phyloP scores from a whole-genome alignment of 2,888 invertebrate species.

The Stenchaetothrips biformis region DNA sequence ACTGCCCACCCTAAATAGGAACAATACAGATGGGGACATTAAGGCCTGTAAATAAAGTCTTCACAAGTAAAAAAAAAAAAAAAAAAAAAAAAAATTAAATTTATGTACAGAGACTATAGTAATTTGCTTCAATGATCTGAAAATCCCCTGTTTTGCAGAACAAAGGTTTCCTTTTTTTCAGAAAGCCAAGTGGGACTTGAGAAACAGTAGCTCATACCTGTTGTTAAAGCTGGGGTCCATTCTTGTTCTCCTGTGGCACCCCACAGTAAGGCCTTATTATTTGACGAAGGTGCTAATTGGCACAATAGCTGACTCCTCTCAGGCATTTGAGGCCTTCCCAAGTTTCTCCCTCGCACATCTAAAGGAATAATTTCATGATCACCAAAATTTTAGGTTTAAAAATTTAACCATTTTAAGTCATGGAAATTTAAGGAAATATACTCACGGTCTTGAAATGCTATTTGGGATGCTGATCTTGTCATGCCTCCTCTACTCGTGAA shows the following conservation, averaged over 20 bases:
- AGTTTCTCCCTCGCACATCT: conserved; percentile 46
- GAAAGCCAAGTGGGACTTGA: no score
- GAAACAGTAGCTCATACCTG: conserved; percentile 67
- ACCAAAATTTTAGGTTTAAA: no score
- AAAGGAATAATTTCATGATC: neutral
- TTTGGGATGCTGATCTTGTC: conserved; percentile 46
- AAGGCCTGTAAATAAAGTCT: neutral
- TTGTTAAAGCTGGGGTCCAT: conserved; percentile 93
- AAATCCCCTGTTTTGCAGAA: neutral
- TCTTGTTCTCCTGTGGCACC: conserved; percentile 95
- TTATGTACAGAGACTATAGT: conserved; percentile 15
- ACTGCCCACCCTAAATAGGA: no score
- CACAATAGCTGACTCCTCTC: conserved; percentile 11
- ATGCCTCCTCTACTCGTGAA: conserved; percentile 35
- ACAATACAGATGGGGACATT: neutral
- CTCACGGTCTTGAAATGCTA: conserved; percentile 53
- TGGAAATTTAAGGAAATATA: conserved; percentile 33
- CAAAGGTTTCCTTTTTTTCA: no score
- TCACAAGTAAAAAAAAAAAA: conserved; percentile 7
- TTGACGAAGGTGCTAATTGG: neutral
- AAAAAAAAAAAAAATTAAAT: conserved; percentile 34
- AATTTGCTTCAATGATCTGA: neutral
- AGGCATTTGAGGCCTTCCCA: conserved; percentile 28
- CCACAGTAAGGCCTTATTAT: conserved; percentile 70
- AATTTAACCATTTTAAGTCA: no score